Base-by-base conservation (phyloP, 2,797 vertebrate species). In the Hyperoplus immaculatus region DNA sequence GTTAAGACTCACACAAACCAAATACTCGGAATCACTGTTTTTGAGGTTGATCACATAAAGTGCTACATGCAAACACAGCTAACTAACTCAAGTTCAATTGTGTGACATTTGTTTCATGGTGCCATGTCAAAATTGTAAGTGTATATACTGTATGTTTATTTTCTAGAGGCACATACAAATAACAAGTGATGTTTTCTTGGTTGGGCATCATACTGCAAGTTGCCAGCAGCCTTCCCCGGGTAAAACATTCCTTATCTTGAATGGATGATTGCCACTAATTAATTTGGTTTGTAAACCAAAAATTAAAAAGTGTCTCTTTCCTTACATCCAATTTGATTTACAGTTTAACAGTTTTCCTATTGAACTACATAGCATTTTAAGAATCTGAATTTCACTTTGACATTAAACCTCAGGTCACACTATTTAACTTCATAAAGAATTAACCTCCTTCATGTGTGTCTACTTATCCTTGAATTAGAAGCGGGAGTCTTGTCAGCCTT, bases 401-500 rank as follows among this genome's bases (percentile, higher is more conserved):
- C 29, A 29, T 29, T 29, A 29, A 29, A 29, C 29, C 29, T 29
- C 29, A 29, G 29, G 29, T 29, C 29, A 29, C 29, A 29, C 29
- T 29, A 29, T 29, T 29, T 29, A 29, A 29, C 29, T 29, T 29
- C 53, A 59, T 39, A 53, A 43, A 46, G 12, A 42, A 41, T 15
- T 29, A 64, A 59, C 8, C 47, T 14, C n/a, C 7, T 59, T 42
- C 5, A n/a, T 13, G 38, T 65, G 12, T 39, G 49, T 51, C 57
- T 4, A 15, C 16, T 73, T 45, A 62, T 50, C 9, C 14, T 51
- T 59, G 16, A 69, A 36, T 55, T 6, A 55, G 51, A 55, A 68
- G 0, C 18, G 43, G 8, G 9, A 62, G 47, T 73, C 46, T 47
- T 63, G 61, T 65, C 76, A 66, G 77, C 68, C 29, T 69, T 65